Evolutionary conservation across 2,113 vertebrate species (phyloP).

Genomic region (Picathartes gymnocephalus): DNA sequence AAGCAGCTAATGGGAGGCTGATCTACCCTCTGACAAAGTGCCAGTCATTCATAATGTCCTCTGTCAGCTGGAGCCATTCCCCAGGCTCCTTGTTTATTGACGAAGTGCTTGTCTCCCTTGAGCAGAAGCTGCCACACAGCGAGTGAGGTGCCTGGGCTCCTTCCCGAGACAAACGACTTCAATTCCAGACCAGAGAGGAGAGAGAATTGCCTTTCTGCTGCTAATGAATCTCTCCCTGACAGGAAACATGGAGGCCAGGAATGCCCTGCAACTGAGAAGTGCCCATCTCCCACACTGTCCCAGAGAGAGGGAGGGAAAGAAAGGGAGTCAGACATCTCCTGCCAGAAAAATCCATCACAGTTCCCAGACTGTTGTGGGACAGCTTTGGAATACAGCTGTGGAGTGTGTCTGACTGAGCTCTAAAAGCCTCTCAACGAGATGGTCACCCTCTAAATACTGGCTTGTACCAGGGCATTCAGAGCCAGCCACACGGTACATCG

Average conservation of each 20-base stretch:
- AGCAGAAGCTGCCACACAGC: constrained; percentile 43
- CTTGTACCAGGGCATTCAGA: background rate
- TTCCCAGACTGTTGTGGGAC: background rate
- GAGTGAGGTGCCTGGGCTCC: background rate
- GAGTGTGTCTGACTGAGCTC: background rate
- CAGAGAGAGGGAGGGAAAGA: background rate
- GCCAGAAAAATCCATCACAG: background rate
- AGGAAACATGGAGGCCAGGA: background rate
- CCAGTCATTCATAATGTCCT: background rate
- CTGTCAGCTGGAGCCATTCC: constrained; percentile 35
- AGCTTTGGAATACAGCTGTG: background rate
- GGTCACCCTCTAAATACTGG: background rate
- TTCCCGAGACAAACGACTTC: constrained; percentile 7
- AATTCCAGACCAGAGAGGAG: constrained; percentile 29
- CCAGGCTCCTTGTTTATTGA: constrained; percentile 57
- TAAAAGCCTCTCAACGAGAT: background rate
- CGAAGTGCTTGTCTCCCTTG: background rate
- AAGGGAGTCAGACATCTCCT: background rate
- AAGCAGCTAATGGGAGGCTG: background rate
- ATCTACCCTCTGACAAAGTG: background rate
- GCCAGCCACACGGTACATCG: background rate
- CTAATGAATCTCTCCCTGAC: constrained; percentile 25
- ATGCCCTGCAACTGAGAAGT: background rate
- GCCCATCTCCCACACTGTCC: background rate
- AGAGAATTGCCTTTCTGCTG: background rate